Base-by-base conservation (phyloP, 2,797 vertebrate species). In the Lycodopsis pacificus region DNA sequence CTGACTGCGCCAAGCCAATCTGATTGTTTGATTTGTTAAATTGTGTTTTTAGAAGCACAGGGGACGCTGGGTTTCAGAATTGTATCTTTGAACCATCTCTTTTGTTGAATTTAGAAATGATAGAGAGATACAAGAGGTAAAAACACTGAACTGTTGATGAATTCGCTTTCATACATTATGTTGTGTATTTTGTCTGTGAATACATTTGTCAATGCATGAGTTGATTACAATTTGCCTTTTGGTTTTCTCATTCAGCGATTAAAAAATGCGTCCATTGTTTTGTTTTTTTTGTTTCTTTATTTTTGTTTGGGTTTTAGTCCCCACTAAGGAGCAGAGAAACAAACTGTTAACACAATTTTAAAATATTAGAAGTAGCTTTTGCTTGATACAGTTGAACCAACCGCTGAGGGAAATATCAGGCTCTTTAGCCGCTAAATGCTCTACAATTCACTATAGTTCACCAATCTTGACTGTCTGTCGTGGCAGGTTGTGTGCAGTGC, bases 11-110 rank as follows among this genome's bases (percentile, higher is more conserved):
- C 80, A 46, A 76, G 65, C 54, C 49, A 30, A 14, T 44, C 32
- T 56, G 64, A 81, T 64, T 77, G 75, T 57, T 53, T 66, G 79
- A 71, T 68, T 80, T 71, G 58, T 20, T 73, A 70, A 84, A 75
- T 84, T 1, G 4, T 82, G 57, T 54, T 76, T 84, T 67, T 40
- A 38, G 42, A 74, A 27, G 63, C 30, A 49, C 27, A n/a, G 53
- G 66, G 48, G 30, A 76, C 58, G 44, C 10, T 12, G 22, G 19
- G 38, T 59, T 79, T 77, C 38, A 25, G 17, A 11, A 22, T 54
- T 71, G 38, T 49, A 84, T 80, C 68, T 85, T 65, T 66, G 2
- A 82, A 71, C 30, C 38, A 2, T 70, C 20, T 61, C 44, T 17
- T 72, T 78, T 56, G 57, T 82, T 71, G 22, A 34, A 61, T 69